Base-by-base conservation (phyloP, 2,797 vertebrate species). In the Pangasius mekongensis region DNA sequence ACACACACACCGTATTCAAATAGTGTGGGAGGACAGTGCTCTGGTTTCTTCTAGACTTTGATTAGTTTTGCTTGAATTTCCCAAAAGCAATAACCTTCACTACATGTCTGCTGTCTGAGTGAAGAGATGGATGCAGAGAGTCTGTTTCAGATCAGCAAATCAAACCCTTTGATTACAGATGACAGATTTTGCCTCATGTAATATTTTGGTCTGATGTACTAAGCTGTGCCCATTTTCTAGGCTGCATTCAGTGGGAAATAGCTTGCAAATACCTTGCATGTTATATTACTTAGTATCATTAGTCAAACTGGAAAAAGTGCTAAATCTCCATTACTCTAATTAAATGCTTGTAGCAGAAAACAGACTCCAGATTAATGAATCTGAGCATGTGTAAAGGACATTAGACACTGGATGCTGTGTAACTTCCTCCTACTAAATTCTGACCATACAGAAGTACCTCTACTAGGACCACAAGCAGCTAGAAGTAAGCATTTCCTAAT, bases 61-160 rank as follows among this genome's bases (percentile, higher is more conserved):
- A 83, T 83, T 47, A 64, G 81, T 64, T 83, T 64, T 64, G 36
- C 3, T 71, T 66, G 74, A 56, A 8, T 58, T 58, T 81, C 30
- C 80, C 36, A 81, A 86, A 89, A 66, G 81, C 60, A 66, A 47
- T 66, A 64, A 83, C 39, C 60, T 18, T 43, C 33, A 62, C 33
- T 47, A 52, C 5, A 62, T 60, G 13, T n/a, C 80, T 83, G 58
- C 56, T 43, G 56, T 62, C 80, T 82, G 24, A 62, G 56, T 27
- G 3, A 82, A 82, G 13, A 82, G n/a, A n/a, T 82, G 22, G 30
- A 43, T 16, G 80, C 24, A 43, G 5, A 82, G 43, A 49, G 30
- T 58, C 39, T 62, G 36, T 60, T 62, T 62, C 56, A 82, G 22
- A 27, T 82, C 33, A 27, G 58, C 56, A 60, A 36, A 43, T 36